Evolutionary conservation across 2,797 vertebrate species (phyloP), one percentile per base, ranked within the genome.

Genomic region (Tenualosa ilisha): DNA sequence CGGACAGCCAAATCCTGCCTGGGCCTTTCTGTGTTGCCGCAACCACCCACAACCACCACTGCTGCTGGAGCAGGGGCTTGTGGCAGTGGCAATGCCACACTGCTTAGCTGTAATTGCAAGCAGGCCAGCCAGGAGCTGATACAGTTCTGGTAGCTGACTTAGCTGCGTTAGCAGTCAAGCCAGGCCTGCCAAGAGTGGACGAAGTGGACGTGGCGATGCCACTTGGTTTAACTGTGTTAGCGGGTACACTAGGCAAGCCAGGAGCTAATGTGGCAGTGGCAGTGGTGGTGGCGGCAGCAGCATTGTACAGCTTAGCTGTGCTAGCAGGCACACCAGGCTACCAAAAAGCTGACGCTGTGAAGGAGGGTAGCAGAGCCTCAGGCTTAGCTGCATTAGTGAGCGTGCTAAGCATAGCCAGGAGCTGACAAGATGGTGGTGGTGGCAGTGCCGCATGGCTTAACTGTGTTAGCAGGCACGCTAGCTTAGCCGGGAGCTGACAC

Each of bases 1-100:
- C 92, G 89, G 87, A 89, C 88, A 87, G 88, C 85, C 91, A 91
- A 92, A 90, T 85, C 72, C 68, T 43, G 68, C 68, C 37, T 7
- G 1, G 68, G 31, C 68, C 37, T 75, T 40, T 75, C 68, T 7
- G 37, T 2, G 37, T 37, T 43, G 31, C 37, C 50, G 9, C 54
- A 20, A 22, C 54, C 20, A 56, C 17, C 53, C 54, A 22, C 54
- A 3, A 22, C 54, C 8, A 22, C 17, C 20, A 22, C 54, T 56
- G 54, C 54, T 53, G 59, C 89, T 88, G 56, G 56, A n/a, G 56
- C n/a, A n/a, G 31, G 65, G 7, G 65, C 26, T 17, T 2, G 31
- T 37, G 13, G 65, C 26, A 11, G 65, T 13, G 65, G 6, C 86
- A 85, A 85, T 84, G 63, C 59, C 9, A 20, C 20, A n/a, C 22